Conservation (phyloP, 2,888 invertebrate species). For the Pristionchus exspectatus region DNA sequence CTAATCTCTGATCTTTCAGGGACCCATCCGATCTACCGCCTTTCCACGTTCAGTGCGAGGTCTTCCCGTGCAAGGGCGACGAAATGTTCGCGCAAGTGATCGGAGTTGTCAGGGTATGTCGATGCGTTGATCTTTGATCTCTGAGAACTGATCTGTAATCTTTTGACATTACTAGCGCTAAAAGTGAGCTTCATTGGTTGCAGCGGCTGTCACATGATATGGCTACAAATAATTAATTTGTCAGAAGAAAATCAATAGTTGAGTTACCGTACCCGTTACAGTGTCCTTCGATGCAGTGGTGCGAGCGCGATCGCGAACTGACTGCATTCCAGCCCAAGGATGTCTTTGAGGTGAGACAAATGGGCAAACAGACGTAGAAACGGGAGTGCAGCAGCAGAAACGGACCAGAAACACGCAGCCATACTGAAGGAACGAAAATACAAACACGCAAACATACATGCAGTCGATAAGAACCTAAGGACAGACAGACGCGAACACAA, state of each 20-base stretch:
- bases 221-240: no score
- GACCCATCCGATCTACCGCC: background rate
- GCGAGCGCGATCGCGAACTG: background rate
- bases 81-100: background rate
- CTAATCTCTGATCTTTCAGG: conserved; percentile 8
- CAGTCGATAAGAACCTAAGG: no score
- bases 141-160: background rate
- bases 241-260: no score
- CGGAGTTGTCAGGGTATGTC: background rate
- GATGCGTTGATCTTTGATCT: background rate
- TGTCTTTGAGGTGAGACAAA: background rate
- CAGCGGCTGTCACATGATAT: no score
- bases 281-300: background rate
- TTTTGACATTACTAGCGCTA: background rate
- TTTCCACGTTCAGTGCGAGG: background rate
- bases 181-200: no score
- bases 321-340: background rate
- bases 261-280: background rate
- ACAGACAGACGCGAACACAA: no score
- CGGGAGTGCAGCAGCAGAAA: no score
- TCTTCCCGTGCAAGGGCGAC: background rate
- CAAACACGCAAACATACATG: no score
- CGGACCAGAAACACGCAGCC: no score
- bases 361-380: no score
- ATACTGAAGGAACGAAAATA: no score